Evolutionary conservation across 2,113 vertebrate genomes (phyloP), one percentile per base, ranked within the genome.

Genomic region (Galeopterus variegatus): DNA sequence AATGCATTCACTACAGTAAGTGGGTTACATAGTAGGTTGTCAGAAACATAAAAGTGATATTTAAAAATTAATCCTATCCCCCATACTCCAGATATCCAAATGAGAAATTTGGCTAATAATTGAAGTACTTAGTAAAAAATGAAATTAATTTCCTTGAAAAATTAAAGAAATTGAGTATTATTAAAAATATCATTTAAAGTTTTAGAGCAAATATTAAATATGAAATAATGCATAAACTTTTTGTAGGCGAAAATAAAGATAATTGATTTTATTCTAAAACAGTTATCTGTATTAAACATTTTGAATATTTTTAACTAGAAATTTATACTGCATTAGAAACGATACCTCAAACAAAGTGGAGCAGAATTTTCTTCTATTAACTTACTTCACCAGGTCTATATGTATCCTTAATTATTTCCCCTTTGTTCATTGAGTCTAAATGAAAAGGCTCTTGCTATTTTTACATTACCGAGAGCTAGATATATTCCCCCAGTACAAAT

Each of bases 401-500:
- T 41, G 11, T 52, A 45, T 8, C 5, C 11, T 88, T 80, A 95
- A 72, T 77, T 60, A 83, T 82, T 81, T 50, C 19, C 26, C 18
- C 11, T 54, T 11, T 86, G 15, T 73, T 18, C 26, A 79, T 45
- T 85, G 14, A 76, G 5, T 76, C 13, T 76, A 92, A 96, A 92
- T 96, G 15, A 90, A 96, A 93, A 90, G 26, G 1, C 18, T 73
- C 19, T 77, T 90, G 85, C 82, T 69, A 84, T 70, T 84, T 94
- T 85, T 62, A 10, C 4, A 95, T 28, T 67, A 60, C 0, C 1
- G 13, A 94, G 8, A 79, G 17, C 58, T 90, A 80, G 75, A 80
- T 2, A 6, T n/a, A 95, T 18, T 62, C 79, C 24, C 52, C 85
- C 87, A 75, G 90, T 80, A 95, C 97, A 90, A 62, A n/a, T 80